Percentiles rank a stretch among this genome's conserved stretches.
phyloP scores from a whole-genome alignment of 2,797 vertebrate genomes.

The Sebastiscus tertius region DNA sequence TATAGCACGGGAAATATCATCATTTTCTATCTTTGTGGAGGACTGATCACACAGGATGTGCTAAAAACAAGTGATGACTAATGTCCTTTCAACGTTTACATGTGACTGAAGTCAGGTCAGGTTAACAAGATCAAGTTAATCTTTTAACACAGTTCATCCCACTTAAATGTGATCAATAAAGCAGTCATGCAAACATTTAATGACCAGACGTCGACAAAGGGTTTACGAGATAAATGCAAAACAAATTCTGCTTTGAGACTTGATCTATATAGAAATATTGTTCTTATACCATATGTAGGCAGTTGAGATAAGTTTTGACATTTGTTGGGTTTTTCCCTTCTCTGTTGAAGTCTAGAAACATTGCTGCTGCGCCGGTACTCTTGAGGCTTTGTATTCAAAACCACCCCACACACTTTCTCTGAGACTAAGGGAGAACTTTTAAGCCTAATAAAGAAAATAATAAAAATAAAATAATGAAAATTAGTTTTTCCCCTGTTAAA shows the following conservation, averaged over 20 bases:
- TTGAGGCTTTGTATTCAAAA: background rate
- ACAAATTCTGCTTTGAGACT: background rate
- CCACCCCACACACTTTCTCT: background rate
- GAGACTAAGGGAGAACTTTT: background rate
- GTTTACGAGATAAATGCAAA: background rate
- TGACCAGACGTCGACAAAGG: background rate
- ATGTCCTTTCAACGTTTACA: background rate
- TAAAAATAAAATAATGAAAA: background rate
- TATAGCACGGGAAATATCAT: background rate
- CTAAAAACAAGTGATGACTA: background rate
- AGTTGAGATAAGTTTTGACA: background rate
- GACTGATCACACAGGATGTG: background rate
- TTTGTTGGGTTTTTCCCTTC: background rate
- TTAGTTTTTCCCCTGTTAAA: too few species aligned
- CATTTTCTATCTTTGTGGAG: background rate
- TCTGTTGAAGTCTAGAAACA: background rate
- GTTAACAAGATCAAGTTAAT: conserved; percentile 19
- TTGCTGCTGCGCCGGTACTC: background rate
- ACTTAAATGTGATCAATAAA: background rate
- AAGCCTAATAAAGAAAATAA: background rate
- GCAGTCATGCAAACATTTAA: background rate
- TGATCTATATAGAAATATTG: background rate
- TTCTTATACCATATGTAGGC: too few species aligned
- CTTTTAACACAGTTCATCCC: background rate
- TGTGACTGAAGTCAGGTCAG: background rate